Conservation (phyloP, 2,113 vertebrate species). For the Ibidorhyncha struthersii region DNA sequence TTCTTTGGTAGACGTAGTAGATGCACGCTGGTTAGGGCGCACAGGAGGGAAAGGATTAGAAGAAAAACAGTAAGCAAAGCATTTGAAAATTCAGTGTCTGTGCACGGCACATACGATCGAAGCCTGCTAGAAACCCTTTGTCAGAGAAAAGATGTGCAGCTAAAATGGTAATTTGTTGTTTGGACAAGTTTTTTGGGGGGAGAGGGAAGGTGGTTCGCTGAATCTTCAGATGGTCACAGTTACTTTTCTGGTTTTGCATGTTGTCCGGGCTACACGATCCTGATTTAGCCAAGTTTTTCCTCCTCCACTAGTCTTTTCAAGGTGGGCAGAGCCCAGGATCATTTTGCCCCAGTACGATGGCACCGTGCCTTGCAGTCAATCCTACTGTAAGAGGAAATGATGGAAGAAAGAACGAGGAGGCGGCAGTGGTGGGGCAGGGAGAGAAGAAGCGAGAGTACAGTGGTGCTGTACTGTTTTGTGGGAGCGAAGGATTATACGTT, state of each 20-base stretch:
- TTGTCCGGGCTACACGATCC: not conserved
- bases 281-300: not conserved
- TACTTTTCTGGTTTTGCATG: not conserved
- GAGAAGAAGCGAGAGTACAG: not conserved
- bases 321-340: not conserved
- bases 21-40: not conserved
- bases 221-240: not conserved
- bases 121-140: not conserved
- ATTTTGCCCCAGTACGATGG: not conserved
- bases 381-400: not conserved
- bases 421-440: not conserved
- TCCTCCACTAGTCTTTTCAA: not conserved
- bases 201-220: not conserved
- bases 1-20: not conserved
- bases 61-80: not conserved
- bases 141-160: not conserved
- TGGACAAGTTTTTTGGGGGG: not conserved
- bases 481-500: not conserved
- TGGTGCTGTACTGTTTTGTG: not conserved
- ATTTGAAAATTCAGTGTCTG: not conserved
- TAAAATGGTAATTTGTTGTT: not conserved
- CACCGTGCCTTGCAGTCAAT: not conserved
- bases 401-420: not conserved
- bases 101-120: accelerated
- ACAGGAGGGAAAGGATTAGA: not conserved